Evolutionary conservation across 2,888 invertebrate species (phyloP), one percentile per base, ranked within the genome.

Genomic region (Formica aserva): DNA sequence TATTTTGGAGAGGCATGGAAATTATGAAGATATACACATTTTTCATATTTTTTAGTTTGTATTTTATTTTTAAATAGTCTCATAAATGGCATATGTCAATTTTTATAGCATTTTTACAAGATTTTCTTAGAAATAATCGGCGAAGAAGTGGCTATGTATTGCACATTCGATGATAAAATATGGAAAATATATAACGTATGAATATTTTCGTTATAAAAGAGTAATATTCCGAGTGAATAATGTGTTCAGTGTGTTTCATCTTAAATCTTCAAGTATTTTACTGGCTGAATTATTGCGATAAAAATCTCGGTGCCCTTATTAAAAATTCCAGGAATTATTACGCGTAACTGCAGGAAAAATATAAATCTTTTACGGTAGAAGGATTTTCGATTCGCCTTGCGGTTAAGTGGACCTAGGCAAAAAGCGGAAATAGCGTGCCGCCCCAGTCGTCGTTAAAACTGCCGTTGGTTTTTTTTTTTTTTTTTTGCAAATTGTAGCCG

Each of bases 351-450:
- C 55, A 69, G 48, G 71, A 77, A 63, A 77, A 69, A 77, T 69
- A 69, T 69, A 77, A 77, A 62, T 77, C 72, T 71, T 57, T 26
- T 71, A 71, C 72, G 77, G 38, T 77, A 38, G 72, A 71, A 57
- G 67, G 29, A n/a, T 57, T 71, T 71, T 71, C 26, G 77, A 77
- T 77, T 71, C 72, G 52, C 77, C 55, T 77, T 71, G 77, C 77
- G 72, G 77, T 77, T 77, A 77, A 77, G 72, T 77, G 29, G 41
- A 77, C 41, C 77, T 72, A 72, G 72, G 55, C 77, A 77, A 62
- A 77, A 77, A 77, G 55, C 45, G 77, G 71, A 77, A 77, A 71
- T 69, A 69, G 71, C 77, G 77, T 77, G 77, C 52, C 48, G 48
- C 66, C 32, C 22, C 35, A 65, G 32, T 67, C 71, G 77, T 18